phyloP scores from a whole-genome alignment of 2,113 vertebrate genomes.

The Ceyx cyanopectus region DNA sequence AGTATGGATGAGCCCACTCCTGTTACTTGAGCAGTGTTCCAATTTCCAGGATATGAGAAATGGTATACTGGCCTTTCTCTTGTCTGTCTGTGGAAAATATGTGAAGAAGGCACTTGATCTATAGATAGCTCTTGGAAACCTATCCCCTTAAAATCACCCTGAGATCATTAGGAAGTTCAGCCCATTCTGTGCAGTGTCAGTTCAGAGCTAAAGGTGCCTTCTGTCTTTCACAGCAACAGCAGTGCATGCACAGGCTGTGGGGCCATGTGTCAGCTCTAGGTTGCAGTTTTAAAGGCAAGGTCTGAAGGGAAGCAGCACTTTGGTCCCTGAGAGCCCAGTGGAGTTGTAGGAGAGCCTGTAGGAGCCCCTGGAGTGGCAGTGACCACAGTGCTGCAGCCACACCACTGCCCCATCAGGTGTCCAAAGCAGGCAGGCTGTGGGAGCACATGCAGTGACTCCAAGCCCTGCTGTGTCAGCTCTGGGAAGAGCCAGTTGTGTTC shows the following conservation, averaged over 20 bases:
- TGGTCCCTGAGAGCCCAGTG: accelerated
- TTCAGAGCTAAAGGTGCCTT: neutral
- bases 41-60: slow-evolving; percentile 3
- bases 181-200: neutral
- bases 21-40: neutral
- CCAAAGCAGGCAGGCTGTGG: neutral
- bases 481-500: neutral
- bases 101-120: slow-evolving; percentile 42
- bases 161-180: neutral
- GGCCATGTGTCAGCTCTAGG: neutral
- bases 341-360: neutral
- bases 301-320: neutral
- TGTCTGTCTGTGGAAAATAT: slow-evolving; percentile 15
- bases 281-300: neutral
- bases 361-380: accelerated
- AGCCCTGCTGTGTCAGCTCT: neutral
- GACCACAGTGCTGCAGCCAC: neutral
- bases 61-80: neutral
- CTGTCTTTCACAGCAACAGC: neutral
- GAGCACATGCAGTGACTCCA: neutral
- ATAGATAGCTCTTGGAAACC: slow-evolving; percentile 42
- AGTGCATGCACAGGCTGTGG: neutral
- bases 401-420: neutral
- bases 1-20: neutral
- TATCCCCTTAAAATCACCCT: neutral